Evolutionary conservation across 1,140 invertebrate species (phyloP).

Genomic region (Drosophila setifemur): DNA sequence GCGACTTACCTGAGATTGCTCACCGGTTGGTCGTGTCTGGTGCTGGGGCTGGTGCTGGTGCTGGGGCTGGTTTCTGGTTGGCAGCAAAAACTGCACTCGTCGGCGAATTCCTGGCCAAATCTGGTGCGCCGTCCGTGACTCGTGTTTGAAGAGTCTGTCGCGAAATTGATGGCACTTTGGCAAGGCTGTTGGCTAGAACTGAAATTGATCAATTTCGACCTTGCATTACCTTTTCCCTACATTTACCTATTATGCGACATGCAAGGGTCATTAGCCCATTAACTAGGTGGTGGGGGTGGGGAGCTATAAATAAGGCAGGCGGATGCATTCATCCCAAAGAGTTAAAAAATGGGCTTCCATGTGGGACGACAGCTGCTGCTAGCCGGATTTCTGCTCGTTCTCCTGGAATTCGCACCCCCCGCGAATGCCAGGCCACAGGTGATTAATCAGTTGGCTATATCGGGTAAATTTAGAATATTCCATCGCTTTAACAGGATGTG

Average conservation of each 20-base stretch:
- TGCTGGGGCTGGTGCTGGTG: too few relatives aligned
- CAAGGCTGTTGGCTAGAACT: conserved; percentile 33
- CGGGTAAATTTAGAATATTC: not conserved
- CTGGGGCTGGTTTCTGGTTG: conserved; percentile 12
- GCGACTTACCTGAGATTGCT: conserved; percentile 35
- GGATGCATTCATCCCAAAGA: not conserved
- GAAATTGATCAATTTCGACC: conserved; percentile 63
- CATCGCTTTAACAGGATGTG: conserved; percentile 14
- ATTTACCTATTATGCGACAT: conserved; percentile 53
- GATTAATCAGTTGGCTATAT: not conserved
- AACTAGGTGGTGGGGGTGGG: conserved; percentile 2
- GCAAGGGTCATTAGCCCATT: conserved; percentile 51
- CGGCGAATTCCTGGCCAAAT: conserved; percentile 66
- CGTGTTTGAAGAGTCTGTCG: conserved; percentile 18
- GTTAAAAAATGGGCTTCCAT: conserved; percentile 49
- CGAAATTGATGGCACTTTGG: conserved; percentile 4
- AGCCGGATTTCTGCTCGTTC: conserved; percentile 21
- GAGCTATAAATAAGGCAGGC: conserved; percentile 46
- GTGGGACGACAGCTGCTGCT: conserved; percentile 40
- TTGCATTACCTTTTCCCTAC: conserved; percentile 26
- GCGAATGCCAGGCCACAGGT: conserved; percentile 61
- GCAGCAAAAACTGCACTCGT: conserved; percentile 62
- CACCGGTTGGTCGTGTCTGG: conserved; percentile 2
- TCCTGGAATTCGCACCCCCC: conserved; percentile 35
- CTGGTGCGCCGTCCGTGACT: conserved; percentile 1